Percentiles rank a stretch among this genome's conserved stretches.
Conservation (phyloP, 64 coral and sea anemone genomes). For the Stichodactyla mertensii region DNA sequence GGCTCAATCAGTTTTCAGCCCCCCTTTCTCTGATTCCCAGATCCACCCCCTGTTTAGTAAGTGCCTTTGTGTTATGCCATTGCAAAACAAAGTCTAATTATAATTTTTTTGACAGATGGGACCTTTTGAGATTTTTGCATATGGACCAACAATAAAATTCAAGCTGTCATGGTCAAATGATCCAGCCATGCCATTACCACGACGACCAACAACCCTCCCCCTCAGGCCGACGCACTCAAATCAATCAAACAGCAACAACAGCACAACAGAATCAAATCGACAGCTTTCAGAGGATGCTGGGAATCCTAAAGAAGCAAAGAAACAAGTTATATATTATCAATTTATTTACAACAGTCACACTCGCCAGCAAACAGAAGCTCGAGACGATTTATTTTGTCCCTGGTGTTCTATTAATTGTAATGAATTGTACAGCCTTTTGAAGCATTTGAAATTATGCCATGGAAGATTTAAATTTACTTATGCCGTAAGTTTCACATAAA, state of each 20-base stretch:
- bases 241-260: constrained; percentile 14
- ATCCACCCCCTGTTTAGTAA: not conserved
- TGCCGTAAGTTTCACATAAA: constrained; percentile 74
- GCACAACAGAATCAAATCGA: constrained; percentile 33
- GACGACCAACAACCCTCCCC: constrained; percentile 43
- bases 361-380: constrained; percentile 86
- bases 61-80: not conserved
- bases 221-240: constrained; percentile 28
- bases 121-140: constrained; percentile 94
- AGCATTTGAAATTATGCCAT: constrained; percentile 94
- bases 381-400: constrained; percentile 90
- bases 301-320: constrained; percentile 44
- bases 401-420: constrained; percentile 94
- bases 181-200: constrained; percentile 45
- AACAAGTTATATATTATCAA: constrained; percentile 94
- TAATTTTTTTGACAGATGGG: constrained; percentile 62
- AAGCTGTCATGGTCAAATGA: constrained; percentile 80
- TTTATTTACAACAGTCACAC: constrained; percentile 99
- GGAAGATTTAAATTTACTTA: constrained; percentile 88
- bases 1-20: no score
- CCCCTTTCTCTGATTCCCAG: not conserved
- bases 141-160: constrained; percentile 95
- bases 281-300: constrained; percentile 32
- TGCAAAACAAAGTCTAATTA: no score
- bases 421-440: constrained; percentile 82